Base-by-base conservation (phyloP, 2,888 invertebrate genomes). In the Drosophila setosimentum region DNA sequence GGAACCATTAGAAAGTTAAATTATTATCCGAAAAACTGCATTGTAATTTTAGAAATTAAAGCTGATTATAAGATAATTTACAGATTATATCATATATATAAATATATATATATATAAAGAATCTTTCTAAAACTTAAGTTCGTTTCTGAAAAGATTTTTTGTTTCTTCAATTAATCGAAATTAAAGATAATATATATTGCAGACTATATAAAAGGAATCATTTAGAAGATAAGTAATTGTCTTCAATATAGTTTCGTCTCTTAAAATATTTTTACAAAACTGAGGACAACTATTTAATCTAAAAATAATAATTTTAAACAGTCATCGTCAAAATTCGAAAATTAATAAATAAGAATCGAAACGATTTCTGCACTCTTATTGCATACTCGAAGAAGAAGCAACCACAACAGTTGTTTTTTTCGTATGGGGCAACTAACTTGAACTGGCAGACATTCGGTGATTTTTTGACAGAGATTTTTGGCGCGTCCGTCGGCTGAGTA, bases 401-500 rank as follows among this genome's bases (percentile, higher is more conserved):
- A 45, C 45, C 16, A 45, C 45, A 45, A 45, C 45, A 45, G 45
- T 45, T 45, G 29, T 35, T 58, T 18, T 21, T 37, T 30, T 30
- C 29, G 30, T 33, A 13, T 5, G 45, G 13, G 13, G 13, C 1
- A 65, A 91, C 92, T 92, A 91, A 95, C 96, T 93, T 94, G 94
- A 64, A 96, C 92, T 4, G 95, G 94, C 61, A 96, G 93, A 91
- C 95, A 95, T 81, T 94, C 94, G 84, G 95, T 94, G 75, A 96
- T 95, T 93, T 96, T 96, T 67, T 94, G 94, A 87, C 94, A 94
- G 27, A 96, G 93, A 85, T 95, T 95, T 86, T 95, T 94, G 85
- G 94, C 94, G 73, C 94, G 94, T 35, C 95, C 95, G 87, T 96
- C 95, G 70, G 95, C 94, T 48, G 95, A 95, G 89, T 95, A 96